Percentiles rank a stretch among this genome's conserved stretches.
Conservation (phyloP, 2,113 vertebrate species). For the Pimephales promelas region DNA sequence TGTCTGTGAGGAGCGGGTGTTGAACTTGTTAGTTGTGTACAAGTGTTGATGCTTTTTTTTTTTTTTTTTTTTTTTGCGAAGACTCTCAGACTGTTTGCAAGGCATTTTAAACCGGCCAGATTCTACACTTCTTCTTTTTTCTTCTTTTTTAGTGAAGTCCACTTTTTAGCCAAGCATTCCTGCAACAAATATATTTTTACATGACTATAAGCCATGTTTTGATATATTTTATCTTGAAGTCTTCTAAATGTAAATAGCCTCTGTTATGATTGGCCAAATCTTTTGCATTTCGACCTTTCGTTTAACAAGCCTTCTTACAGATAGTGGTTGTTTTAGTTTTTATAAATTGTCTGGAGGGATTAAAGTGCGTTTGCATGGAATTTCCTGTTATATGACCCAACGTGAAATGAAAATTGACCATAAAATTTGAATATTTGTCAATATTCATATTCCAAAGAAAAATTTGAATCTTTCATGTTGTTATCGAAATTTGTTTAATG, state of each 20-base stretch:
- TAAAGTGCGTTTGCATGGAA: neutral
- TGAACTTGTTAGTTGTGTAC: slow-evolving; percentile 16
- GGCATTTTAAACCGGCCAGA: neutral
- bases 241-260: neutral
- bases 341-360: neutral
- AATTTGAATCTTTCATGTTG: neutral
- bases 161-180: neutral
- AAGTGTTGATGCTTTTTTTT: neutral
- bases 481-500: neutral
- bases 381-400: neutral
- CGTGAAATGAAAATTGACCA: neutral
- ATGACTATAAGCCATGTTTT: neutral
- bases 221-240: neutral
- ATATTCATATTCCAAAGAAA: neutral
- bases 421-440: neutral
- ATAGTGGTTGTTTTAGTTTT: no score
- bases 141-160: neutral
- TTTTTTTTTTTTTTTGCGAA: neutral
- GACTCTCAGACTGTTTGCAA: neutral
- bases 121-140: neutral
- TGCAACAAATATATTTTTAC: neutral
- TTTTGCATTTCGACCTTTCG: no score
- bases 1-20: slow-evolving; percentile 13
- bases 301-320: no score
- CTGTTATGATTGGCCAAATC: no score